Percentiles rank a stretch among this genome's conserved stretches.
These are phyloP conservation scores for Stichodactyla helianthus DNA, from an alignment of 64 coral and sea anemone species.

Conservation along the genomic window DNA sequence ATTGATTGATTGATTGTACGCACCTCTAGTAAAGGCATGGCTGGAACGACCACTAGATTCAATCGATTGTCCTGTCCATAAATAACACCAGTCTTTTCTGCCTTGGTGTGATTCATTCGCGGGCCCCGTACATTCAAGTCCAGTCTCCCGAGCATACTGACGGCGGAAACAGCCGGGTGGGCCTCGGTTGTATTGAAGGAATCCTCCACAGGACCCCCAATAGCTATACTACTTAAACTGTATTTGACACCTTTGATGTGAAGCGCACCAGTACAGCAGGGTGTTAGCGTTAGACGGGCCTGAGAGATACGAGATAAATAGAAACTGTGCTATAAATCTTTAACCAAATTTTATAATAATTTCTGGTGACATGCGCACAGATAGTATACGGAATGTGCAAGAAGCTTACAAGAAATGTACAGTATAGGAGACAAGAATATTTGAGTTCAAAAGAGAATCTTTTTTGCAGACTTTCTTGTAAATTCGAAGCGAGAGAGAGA, in stretches of 20 bases:
- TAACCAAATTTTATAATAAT: not conserved
- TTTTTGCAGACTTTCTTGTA: too few species aligned
- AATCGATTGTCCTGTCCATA: conserved; percentile 78
- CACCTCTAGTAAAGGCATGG: conserved; percentile 89
- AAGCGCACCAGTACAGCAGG: conserved; percentile 61
- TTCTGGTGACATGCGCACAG: not conserved
- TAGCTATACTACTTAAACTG: conserved; percentile 77
- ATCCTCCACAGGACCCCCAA: conserved; percentile 73
- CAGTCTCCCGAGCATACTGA: conserved; percentile 75
- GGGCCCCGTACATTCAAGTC: conserved; percentile 68
- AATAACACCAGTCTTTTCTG: conserved; percentile 73
- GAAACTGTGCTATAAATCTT: not conserved
- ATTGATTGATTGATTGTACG: not conserved
- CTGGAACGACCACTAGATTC: conserved; percentile 58
- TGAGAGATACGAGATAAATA: conserved; percentile 13
- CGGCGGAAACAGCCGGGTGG: conserved; percentile 59
- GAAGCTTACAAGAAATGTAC: too few species aligned
- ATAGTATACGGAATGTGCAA: too few species aligned
- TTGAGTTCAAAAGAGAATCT: too few species aligned
- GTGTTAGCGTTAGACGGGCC: conserved; percentile 69
- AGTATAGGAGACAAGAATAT: too few species aligned
- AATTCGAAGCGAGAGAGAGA: too few species aligned
- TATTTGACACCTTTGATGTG: conserved; percentile 91
- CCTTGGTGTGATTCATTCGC: conserved; percentile 75
- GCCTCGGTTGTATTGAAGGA: conserved; percentile 24